A percentile compares a stretch with the other conserved stretches of the same genome.
These are phyloP conservation scores for Eulacestoma nigropectus DNA, from an alignment of 2,113 vertebrate genomes.

Conservation along the genomic window DNA sequence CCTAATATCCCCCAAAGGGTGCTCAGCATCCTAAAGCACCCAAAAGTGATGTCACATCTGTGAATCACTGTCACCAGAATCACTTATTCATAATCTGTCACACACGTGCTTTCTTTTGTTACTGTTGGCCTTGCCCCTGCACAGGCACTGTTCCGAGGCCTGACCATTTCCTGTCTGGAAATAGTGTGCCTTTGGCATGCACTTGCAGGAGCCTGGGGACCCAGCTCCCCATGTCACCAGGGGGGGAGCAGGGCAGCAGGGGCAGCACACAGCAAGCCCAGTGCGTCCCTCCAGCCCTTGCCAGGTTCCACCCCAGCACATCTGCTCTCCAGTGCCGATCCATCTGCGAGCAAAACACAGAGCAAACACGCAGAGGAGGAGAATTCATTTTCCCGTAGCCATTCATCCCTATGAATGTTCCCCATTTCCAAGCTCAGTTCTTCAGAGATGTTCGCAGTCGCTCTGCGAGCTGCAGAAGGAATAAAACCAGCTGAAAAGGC, in stretches of 20 bases:
- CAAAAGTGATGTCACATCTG: not conserved
- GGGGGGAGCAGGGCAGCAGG: not conserved
- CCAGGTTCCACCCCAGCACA: fast-evolving
- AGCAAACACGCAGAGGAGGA: fast-evolving
- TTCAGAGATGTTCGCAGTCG: fast-evolving
- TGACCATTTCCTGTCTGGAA: not conserved
- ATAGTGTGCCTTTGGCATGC: not conserved
- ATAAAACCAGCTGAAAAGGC: not conserved
- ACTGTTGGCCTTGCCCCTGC: not conserved
- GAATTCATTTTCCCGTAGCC: not conserved
- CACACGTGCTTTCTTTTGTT: not conserved
- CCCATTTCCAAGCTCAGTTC: not conserved
- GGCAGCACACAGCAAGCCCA: not conserved
- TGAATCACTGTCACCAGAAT: not conserved
- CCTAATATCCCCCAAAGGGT: not conserved
- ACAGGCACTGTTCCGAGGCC: not conserved
- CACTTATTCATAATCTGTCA: not conserved
- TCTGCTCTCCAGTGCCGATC: fast-evolving
- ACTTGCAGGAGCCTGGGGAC: not conserved
- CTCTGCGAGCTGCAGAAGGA: not conserved
- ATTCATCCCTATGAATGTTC: not conserved
- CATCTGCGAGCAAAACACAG: fast-evolving
- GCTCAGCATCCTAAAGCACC: not conserved
- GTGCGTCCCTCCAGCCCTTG: not conserved
- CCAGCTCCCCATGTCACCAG: fast-evolving